Base-by-base conservation (phyloP, 2,113 vertebrate species). In the Siphamia tubifer region DNA sequence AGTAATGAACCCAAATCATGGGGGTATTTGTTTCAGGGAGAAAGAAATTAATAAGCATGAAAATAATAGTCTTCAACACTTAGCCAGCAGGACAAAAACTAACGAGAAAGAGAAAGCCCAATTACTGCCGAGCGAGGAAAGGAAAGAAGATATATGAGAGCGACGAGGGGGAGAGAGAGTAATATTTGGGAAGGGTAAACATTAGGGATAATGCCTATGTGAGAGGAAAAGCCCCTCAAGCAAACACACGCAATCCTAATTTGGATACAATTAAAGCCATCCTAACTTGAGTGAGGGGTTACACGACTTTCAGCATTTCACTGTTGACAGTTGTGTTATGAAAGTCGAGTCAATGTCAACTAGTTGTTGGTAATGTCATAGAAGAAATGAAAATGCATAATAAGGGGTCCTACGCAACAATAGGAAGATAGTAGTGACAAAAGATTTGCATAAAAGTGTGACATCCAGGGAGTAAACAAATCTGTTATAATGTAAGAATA, bases 11-110 rank as follows among this genome's bases (percentile, higher is more conserved):
- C 51, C 19, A 70, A 84, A 72, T 63, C 62, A 85, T 80, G n/a
- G n/a, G 53, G 61, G 58, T 66, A 81, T 88, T 91, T 86, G 80
- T 91, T 89, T 80, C 56, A 81, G 68, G 76, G 48, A 66, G 62
- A 83, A 56, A 81, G 35, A 85, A 86, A 87, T 88, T 79, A 89
- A 84, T 83, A 83, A 83, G 79, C 68, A 79, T 71, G 77, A 61
- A 85, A 85, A 85, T 84, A 87, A 88, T 74, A 67, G 84, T 72
- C 38, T 54, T 68, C 61, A 71, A 80, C 68, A 68, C 23, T 72
- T 58, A 69, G 74, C 82, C 74, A 81, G 74, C 66, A 87, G 66
- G 57, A 73, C 20, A 30, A 82, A 65, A 65, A 78, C 68, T 21
- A 68, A 53, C 4, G 11, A n/a, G 36, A 69, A 67, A 51, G 36